phyloP scores from a whole-genome alignment of 2,113 vertebrate genomes.

The Hemiscyllium ocellatum region DNA sequence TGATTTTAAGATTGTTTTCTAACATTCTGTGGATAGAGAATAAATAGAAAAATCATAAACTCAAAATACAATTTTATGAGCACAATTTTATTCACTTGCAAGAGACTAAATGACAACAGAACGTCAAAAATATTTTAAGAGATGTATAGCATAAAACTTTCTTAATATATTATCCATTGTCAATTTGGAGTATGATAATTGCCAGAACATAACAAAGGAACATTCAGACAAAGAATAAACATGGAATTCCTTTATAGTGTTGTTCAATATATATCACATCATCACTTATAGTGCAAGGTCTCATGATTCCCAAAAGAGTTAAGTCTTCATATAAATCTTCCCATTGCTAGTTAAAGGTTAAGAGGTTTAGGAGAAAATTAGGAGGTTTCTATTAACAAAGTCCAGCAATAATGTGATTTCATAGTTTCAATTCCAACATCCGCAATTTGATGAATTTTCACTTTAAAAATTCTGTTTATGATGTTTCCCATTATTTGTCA shows the following conservation, averaged over 20 bases:
- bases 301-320: too few relatives aligned
- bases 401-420: too few relatives aligned
- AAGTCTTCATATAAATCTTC: too few relatives aligned
- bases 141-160: not conserved
- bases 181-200: not conserved
- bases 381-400: too few relatives aligned
- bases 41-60: not conserved
- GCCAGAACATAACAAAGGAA: not conserved
- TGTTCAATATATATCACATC: too few relatives aligned
- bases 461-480: not conserved
- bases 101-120: not conserved
- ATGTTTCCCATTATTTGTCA: not conserved
- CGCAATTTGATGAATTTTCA: too few relatives aligned
- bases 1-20: conserved; percentile 73
- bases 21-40: conserved; percentile 55
- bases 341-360: too few relatives aligned
- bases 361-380: too few relatives aligned
- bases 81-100: not conserved
- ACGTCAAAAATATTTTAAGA: not conserved
- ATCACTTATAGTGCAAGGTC: too few relatives aligned
- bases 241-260: too few relatives aligned
- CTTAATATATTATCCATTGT: not conserved
- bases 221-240: not conserved
- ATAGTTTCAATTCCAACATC: too few relatives aligned
- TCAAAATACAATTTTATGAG: not conserved